Conservation (phyloP, 2,797 vertebrate species). For the Falco columbarius region DNA sequence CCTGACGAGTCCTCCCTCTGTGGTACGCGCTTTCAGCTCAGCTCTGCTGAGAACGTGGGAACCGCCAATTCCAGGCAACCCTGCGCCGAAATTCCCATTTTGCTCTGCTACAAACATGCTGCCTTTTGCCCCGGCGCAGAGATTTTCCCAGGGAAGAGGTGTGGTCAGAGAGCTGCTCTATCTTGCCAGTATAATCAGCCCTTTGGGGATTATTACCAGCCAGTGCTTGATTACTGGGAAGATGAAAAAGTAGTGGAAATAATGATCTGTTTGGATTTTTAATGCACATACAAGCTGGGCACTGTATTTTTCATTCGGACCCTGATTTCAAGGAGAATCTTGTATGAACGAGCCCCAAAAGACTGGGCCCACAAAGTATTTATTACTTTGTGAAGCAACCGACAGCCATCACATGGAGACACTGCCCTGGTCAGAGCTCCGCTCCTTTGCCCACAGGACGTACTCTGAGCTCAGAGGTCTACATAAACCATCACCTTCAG, state of each 20-base stretch:
- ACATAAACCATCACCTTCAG: neutral
- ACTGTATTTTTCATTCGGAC: neutral
- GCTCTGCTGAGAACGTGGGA: neutral
- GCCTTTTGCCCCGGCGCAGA: neutral
- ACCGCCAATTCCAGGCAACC: neutral
- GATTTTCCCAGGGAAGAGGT: neutral
- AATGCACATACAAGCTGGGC: neutral
- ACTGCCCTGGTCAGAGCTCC: neutral
- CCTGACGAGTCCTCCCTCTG: neutral
- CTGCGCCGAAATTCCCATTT: neutral
- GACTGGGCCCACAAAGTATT: neutral
- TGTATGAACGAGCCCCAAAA: neutral
- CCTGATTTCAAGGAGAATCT: neutral
- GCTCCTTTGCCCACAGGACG: neutral
- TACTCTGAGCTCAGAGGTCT: neutral
- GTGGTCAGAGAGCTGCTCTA: constrained; percentile 20
- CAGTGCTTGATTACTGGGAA: constrained; percentile 15
- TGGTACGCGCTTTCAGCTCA: neutral
- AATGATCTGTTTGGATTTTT: neutral
- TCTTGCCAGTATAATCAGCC: constrained; percentile 37
- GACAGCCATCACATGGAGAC: neutral
- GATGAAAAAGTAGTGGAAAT: constrained; percentile 31
- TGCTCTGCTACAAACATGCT: neutral
- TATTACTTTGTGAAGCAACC: neutral
- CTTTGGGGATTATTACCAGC: constrained; percentile 21